Evolutionary conservation across 2,888 invertebrate species (phyloP).

Genomic region (Drosophila paranaensis): DNA sequence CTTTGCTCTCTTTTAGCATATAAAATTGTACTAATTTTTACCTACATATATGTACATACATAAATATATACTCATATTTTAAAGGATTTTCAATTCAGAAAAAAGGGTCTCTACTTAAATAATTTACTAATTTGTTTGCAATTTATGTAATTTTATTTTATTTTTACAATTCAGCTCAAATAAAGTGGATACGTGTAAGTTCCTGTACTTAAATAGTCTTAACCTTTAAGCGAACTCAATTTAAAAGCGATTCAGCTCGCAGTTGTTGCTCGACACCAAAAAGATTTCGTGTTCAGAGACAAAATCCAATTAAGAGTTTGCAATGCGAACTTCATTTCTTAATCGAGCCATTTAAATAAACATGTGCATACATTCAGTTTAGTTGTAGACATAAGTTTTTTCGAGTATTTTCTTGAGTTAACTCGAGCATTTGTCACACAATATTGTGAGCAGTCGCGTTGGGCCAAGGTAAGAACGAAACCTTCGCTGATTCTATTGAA

Average conservation of each 20-base stretch:
- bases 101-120: too few relatives aligned
- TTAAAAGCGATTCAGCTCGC: not conserved
- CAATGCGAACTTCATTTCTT: not conserved
- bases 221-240: slow-evolving; percentile 1
- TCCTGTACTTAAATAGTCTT: not conserved
- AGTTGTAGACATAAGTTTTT: not conserved
- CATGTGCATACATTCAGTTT: not conserved
- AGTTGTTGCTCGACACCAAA: not conserved
- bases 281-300: slow-evolving; percentile 6
- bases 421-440: not conserved
- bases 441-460: not conserved
- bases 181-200: not conserved
- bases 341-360: slow-evolving; percentile 2
- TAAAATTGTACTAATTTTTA: too few relatives aligned
- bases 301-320: slow-evolving; percentile 19
- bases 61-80: too few relatives aligned
- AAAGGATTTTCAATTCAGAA: too few relatives aligned
- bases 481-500: slow-evolving; percentile 44
- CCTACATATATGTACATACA: too few relatives aligned
- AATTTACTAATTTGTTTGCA: too few relatives aligned
- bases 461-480: slow-evolving; percentile 39
- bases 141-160: too few relatives aligned
- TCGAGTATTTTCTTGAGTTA: not conserved
- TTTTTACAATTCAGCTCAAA: too few relatives aligned
- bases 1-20: not conserved